Evolutionary conservation across 1,140 invertebrate species (phyloP).

Genomic region (Trypoxylus dichotomus): DNA sequence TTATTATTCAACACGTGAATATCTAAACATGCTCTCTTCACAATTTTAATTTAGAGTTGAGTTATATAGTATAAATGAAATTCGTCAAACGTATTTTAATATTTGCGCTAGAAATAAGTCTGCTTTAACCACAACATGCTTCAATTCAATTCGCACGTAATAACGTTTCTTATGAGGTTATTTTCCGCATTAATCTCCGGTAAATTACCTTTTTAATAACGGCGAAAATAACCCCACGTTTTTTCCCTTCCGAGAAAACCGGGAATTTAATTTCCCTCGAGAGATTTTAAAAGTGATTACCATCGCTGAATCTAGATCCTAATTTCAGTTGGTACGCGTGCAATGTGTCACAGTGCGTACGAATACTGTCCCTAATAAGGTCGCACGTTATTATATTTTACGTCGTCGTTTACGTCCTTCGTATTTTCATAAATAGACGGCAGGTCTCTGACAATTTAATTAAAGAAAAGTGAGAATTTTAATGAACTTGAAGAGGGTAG

Average conservation of each 20-base stretch:
- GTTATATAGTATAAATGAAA: too few relatives aligned
- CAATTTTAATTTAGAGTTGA: too few relatives aligned
- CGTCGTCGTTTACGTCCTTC: neutral
- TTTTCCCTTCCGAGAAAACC: neutral
- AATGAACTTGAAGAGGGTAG: neutral
- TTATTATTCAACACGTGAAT: too few relatives aligned
- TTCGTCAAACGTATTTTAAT: too few relatives aligned
- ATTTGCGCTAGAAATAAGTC: too few relatives aligned
- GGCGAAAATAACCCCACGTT: neutral
- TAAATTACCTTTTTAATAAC: neutral
- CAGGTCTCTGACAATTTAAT: neutral
- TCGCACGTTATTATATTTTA: neutral
- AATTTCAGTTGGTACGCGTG: neutral
- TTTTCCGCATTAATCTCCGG: neutral
- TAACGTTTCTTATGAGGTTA: neutral
- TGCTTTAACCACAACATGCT: too few relatives aligned
- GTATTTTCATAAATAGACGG: neutral
- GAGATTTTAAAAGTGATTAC: constrained; percentile 1
- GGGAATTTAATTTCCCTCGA: constrained; percentile 6
- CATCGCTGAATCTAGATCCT: neutral
- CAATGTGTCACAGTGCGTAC: neutral
- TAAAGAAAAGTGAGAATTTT: neutral
- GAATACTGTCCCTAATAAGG: neutral
- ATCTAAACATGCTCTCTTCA: too few relatives aligned
- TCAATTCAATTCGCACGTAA: too few relatives aligned